Base-by-base conservation (phyloP, 1,140 invertebrate species). In the Pentalonia nigronervosa region DNA sequence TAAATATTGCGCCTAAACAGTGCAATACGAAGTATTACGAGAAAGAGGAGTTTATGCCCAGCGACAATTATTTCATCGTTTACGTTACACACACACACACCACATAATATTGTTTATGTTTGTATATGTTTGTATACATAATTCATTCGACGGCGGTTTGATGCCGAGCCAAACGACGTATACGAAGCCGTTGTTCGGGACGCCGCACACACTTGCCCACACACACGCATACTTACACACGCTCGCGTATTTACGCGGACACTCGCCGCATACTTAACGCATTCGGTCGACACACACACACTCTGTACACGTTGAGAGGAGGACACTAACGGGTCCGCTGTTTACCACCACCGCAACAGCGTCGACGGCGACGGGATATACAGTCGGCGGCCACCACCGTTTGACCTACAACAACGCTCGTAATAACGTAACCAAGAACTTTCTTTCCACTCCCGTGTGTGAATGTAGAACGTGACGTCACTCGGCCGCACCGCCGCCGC, bases 371-470 rank as follows among this genome's bases (percentile, higher is more conserved):
- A 47, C 76, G 45, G 76, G 41, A 41, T 4, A 25, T 48, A 23
- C 11, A 76, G 45, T n/a, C 67, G 67, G 23, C 67, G 34, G 50
- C 91, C 48, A 56, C 91, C 47, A 93, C 91, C 76, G 41, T 93
- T 93, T 93, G 91, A 93, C 91, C 91, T 93, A 93, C 91, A 93
- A 93, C 91, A 93, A 93, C 91, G 91, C n/a, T 91, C 67, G 90
- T 91, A 93, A 93, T 93, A 93, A 93, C 81, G 91, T 93, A 93
- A 93, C 91, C 91, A 93, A 93, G 91, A 93, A 93, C 91, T 93
- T 93, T 93, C 91, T 93, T 93, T 93, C 91, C 36, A 56, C 34
- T 53, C n/a, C 45, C 48, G 91, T 84, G 91, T 84, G 91, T 93
- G 91, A 93, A 93, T 93, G 91, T 93, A 93, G 47, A 84, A 86